Base-by-base conservation (phyloP, 2,113 vertebrate species). In the Osmerus eperlanus region DNA sequence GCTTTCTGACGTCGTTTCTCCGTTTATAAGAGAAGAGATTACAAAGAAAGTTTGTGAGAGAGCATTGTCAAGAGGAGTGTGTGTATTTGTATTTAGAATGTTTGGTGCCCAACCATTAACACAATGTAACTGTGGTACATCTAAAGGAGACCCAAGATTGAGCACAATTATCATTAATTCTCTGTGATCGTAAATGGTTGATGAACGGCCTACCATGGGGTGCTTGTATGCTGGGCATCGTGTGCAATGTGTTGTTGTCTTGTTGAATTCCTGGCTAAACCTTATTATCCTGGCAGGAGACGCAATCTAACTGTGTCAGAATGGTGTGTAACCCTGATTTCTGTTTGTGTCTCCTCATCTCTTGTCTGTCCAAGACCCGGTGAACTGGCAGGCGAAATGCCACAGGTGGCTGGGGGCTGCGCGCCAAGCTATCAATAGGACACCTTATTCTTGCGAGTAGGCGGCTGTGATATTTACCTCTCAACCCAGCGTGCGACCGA, bases 351-450 rank as follows among this genome's bases (percentile, higher is more conserved):
- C 51, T 73, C 70, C 36, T 68, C 61, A 51, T 56, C 2, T 47
- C 52, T 67, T 11, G 11, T 47, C 36, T 73, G 53, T 68, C 75
- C 64, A n/a, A 65, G 47, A 66, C 68, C 60, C 64, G 4, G 65
- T 70, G 78, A 75, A 70, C 68, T 15, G 41, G 68, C 72, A 76
- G 73, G 79, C 53, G 71, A 83, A 79, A 82, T 84, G 87, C 88
- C 81, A 88, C 90, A 89, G 87, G 88, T 91, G 86, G 75, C 81
- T 81, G 82, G 71, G 29, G 84, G 89, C 81, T 61, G 74, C 47
- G 72, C 0, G 75, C 84, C 84, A 81, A 77, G 58, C 78, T 82
- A 78, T 78, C 84, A 84, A 77, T 78, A 72, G 87, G 86, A 85
- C 77, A 78, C 82, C 79, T 83, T 76, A 63, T 68, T 81, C 77